These are phyloP conservation scores for Kradibia gibbosae DNA, from an alignment of 1,140 invertebrate genomes.

Conservation along the genomic window DNA sequence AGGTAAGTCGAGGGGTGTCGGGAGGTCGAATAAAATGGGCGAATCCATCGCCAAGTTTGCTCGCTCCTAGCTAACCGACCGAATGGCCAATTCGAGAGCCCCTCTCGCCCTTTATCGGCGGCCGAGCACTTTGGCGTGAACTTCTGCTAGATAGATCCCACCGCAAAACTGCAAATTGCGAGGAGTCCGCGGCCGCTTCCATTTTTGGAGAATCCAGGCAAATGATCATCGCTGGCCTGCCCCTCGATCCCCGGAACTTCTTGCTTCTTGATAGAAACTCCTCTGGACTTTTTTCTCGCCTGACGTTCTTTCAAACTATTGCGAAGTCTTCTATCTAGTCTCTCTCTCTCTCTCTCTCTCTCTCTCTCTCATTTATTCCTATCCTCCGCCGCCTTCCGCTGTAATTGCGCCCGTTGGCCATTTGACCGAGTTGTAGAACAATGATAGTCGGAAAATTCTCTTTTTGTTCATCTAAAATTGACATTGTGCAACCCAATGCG, in stretches of 20 bases:
- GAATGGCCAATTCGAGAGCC: no score
- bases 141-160: constrained; percentile 34
- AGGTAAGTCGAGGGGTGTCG: background rate
- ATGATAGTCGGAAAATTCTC: background rate
- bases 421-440: background rate
- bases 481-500: background rate
- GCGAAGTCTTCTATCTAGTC: background rate
- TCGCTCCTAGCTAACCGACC: background rate
- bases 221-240: background rate
- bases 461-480: background rate
- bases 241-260: background rate
- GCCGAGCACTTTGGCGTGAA: constrained; percentile 22
- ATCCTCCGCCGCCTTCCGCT: background rate
- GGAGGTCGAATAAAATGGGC: background rate
- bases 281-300: background rate
- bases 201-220: constrained; percentile 31
- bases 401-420: background rate
- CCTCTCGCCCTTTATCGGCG: background rate
- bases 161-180: constrained; percentile 27
- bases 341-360: background rate
- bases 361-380: background rate
- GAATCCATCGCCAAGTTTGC: constrained; percentile 28
- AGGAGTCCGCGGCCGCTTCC: constrained; percentile 25
- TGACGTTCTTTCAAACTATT: background rate
- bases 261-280: background rate